These are phyloP conservation scores for Cotesia vestalis DNA, from an alignment of 1,140 invertebrate genomes.

Conservation along the genomic window DNA sequence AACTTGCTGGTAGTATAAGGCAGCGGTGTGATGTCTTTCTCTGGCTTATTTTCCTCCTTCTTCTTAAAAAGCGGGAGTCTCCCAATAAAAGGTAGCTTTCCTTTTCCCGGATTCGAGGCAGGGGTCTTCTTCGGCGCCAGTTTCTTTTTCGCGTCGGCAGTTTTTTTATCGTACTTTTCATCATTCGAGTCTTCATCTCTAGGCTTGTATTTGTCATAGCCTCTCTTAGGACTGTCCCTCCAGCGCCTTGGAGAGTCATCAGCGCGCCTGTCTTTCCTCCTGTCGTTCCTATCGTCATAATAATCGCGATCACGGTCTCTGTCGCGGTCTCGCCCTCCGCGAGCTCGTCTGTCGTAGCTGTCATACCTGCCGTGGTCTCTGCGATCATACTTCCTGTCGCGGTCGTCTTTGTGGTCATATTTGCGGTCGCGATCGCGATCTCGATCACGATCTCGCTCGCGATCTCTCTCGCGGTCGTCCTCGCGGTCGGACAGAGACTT, in stretches of 20 bases:
- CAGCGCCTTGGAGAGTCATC: constrained; percentile 60
- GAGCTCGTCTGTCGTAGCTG: constrained; percentile 59
- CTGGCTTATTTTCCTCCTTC: constrained; percentile 61
- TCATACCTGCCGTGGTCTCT: constrained; percentile 58
- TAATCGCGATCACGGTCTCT: constrained; percentile 55
- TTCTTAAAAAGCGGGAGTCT: constrained; percentile 76
- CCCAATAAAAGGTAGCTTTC: constrained; percentile 77
- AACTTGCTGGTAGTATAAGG: constrained; percentile 62
- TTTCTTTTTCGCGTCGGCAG: constrained; percentile 52
- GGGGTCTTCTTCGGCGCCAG: constrained; percentile 48
- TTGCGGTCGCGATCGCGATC: constrained; percentile 51
- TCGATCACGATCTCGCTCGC: constrained; percentile 45
- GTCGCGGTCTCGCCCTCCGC: constrained; percentile 53
- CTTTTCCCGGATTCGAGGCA: constrained; percentile 47
- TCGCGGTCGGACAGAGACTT: constrained; percentile 46
- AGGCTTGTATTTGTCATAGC: constrained; percentile 59
- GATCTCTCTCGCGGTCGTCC: constrained; percentile 35
- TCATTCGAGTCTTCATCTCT: constrained; percentile 56
- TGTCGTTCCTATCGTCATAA: constrained; percentile 59
- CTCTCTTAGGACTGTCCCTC: constrained; percentile 60
- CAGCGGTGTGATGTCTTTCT: constrained; percentile 59
- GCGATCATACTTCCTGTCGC: constrained; percentile 56
- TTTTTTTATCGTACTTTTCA: constrained; percentile 65
- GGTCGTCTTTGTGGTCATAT: constrained; percentile 48
- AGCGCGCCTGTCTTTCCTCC: constrained; percentile 52